These are phyloP conservation scores for Streptopelia turtur DNA, from an alignment of 2,797 vertebrate species.

Conservation along the genomic window DNA sequence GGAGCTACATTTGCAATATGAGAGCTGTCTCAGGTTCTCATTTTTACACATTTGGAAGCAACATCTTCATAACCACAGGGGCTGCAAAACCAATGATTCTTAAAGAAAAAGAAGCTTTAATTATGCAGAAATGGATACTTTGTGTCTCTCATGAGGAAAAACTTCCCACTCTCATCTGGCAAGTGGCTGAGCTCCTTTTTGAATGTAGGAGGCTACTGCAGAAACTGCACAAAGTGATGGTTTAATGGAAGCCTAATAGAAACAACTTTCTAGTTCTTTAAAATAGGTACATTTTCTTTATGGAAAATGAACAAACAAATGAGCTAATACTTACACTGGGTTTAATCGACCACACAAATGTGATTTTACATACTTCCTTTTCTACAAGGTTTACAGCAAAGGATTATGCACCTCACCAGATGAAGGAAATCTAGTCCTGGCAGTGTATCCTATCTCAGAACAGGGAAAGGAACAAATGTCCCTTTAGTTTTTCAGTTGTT, in stretches of 20 bases:
- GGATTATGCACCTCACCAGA: background rate
- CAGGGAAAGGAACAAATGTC: background rate
- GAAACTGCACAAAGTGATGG: constrained; percentile 3
- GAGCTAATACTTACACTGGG: background rate
- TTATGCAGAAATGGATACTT: constrained; percentile 16
- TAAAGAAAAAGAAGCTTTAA: background rate
- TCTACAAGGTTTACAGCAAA: background rate
- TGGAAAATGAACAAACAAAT: background rate
- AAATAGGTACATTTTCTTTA: constrained; percentile 31
- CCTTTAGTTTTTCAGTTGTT: background rate
- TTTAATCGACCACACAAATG: constrained; percentile 13
- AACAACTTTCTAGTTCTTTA: constrained; percentile 13
- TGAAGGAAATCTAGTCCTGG: background rate
- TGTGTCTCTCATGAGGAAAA: constrained; percentile 14
- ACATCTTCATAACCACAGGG: background rate
- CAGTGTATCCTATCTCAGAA: background rate
- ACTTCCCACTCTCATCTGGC: constrained; percentile 52
- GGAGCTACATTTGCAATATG: background rate
- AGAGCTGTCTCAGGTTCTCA: background rate
- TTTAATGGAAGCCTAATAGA: constrained; percentile 45
- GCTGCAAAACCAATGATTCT: background rate
- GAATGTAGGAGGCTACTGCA: constrained; percentile 49
- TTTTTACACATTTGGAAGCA: background rate
- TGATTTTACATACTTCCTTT: background rate
- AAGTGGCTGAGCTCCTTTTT: constrained; percentile 38